These are phyloP conservation scores for Synergus umbraculus DNA, from an alignment of 2,888 invertebrate genomes.

Conservation along the genomic window DNA sequence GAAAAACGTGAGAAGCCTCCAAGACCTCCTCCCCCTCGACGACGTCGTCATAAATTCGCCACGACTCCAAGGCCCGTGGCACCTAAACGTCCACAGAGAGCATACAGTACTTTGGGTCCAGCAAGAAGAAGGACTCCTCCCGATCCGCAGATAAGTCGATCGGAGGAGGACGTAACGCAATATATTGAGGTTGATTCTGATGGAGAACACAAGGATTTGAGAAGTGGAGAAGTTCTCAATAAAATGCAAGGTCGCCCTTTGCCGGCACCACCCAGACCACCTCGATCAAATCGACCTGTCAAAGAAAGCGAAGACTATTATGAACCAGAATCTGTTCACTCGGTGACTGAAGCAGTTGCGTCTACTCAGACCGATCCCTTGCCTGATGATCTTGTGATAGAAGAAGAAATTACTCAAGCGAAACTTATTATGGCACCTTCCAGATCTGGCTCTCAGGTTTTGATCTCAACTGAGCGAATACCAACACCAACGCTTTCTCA, in stretches of 20 bases:
- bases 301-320: constrained; percentile 44
- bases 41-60: constrained; percentile 80
- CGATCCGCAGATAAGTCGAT: constrained; percentile 30
- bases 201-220: constrained; percentile 80
- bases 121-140: constrained; percentile 78
- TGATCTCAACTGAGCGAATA: constrained; percentile 73
- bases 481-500: constrained; percentile 63
- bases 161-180: neutral
- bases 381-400: constrained; percentile 84
- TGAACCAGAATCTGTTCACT: constrained; percentile 59
- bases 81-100: constrained; percentile 81
- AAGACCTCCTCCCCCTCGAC: constrained; percentile 81
- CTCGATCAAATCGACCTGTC: constrained; percentile 79
- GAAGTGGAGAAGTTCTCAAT: constrained; percentile 87
- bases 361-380: constrained; percentile 92
- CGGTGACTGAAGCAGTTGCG: constrained; percentile 83
- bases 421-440: constrained; percentile 73
- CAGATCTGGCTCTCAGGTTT: constrained; percentile 70
- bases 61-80: constrained; percentile 81
- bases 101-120: constrained; percentile 82
- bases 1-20: constrained; percentile 83
- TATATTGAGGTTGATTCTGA: constrained; percentile 50
- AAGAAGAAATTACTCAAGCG: constrained; percentile 73
- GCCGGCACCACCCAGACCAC: constrained; percentile 92
- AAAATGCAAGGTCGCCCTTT: constrained; percentile 92